A percentile compares a stretch with the other conserved stretches of the same genome.
phyloP scores from a whole-genome alignment of 2,113 vertebrate species.

The Corythaixoides concolor region DNA sequence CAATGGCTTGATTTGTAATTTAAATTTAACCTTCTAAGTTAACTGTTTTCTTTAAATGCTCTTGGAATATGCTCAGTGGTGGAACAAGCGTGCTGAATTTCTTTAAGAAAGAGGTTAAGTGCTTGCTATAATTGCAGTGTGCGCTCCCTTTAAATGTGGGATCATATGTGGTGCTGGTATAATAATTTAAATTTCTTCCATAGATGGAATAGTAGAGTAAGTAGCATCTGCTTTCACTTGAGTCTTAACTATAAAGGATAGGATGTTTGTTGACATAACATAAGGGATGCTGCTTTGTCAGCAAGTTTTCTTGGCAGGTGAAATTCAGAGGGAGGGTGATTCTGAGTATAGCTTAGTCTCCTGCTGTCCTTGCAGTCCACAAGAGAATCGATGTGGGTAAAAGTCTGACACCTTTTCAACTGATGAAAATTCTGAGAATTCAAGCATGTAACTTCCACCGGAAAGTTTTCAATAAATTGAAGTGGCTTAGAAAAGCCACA shows the following conservation, averaged over 20 bases:
- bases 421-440: not conserved
- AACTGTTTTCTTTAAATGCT: not conserved
- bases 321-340: not conserved
- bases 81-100: not conserved
- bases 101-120: not conserved
- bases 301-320: not conserved
- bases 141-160: not conserved
- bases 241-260: not conserved
- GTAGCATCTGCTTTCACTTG: not conserved
- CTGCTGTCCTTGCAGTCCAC: not conserved
- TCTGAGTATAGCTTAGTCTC: not conserved
- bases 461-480: not conserved
- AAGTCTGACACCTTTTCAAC: not conserved
- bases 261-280: not conserved
- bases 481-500: not conserved
- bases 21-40: not conserved
- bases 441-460: not conserved
- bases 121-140: accelerated
- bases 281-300: not conserved
- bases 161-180: not conserved
- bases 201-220: not conserved
- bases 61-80: not conserved
- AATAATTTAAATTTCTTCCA: not conserved
- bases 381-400: not conserved
- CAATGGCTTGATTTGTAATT: not conserved